Evolutionary conservation across 2,888 invertebrate genomes (phyloP).

Genomic region (Podotricha telesiphe): DNA sequence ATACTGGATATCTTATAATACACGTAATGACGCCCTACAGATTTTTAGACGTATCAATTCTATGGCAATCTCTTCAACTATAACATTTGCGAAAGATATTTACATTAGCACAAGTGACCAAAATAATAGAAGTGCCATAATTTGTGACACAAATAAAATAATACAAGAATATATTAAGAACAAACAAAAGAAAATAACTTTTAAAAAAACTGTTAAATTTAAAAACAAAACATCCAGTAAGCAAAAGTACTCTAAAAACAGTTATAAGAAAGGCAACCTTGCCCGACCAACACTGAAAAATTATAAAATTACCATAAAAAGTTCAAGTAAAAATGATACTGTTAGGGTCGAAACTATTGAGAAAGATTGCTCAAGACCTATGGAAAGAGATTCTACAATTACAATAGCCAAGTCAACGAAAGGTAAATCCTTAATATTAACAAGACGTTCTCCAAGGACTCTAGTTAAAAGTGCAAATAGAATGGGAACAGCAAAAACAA

Average conservation of each 20-base stretch:
- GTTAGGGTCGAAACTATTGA: neutral
- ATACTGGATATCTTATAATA: conserved; percentile 53
- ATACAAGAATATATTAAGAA: conserved; percentile 12
- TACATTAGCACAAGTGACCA: neutral
- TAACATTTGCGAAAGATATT: neutral
- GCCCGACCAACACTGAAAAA: neutral
- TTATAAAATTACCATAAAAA: neutral
- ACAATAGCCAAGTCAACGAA: neutral
- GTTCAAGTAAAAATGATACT: neutral
- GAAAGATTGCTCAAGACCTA: conserved; percentile 18
- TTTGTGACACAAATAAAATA: neutral
- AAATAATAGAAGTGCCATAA: neutral
- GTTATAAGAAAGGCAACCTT: neutral
- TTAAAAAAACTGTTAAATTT: neutral
- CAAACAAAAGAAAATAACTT: neutral
- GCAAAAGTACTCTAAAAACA: neutral
- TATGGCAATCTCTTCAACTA: neutral
- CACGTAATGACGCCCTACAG: conserved; percentile 3
- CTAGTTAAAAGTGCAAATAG: neutral
- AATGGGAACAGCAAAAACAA: neutral
- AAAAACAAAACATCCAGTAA: neutral
- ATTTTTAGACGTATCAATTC: neutral
- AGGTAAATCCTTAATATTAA: neutral
- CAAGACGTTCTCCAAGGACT: neutral
- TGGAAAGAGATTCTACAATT: neutral